Evolutionary conservation across 53 echinoderm and acorn worm species (phyloP).

Genomic region (Arbacia lixula): DNA sequence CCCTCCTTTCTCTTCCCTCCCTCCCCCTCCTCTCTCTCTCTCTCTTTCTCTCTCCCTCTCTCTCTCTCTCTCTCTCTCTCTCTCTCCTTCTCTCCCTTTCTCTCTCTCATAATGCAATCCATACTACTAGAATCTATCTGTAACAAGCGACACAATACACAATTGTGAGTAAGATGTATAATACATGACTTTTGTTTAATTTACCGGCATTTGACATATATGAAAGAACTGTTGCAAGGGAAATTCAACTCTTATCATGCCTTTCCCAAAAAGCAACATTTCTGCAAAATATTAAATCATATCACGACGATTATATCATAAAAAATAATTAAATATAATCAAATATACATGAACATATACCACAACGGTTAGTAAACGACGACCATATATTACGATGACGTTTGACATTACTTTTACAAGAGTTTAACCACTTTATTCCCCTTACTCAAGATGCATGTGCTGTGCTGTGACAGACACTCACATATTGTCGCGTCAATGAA

Average conservation of each 20-base stretch:
- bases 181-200: slow-evolving; percentile 25
- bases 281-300: background rate
- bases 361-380: background rate
- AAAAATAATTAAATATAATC: slow-evolving; percentile 33
- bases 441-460: too few species aligned
- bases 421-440: too few species aligned
- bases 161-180: background rate
- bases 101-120: background rate
- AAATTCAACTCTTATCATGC: too few species aligned
- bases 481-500: background rate
- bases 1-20: background rate
- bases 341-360: slow-evolving; percentile 15
- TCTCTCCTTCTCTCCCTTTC: background rate
- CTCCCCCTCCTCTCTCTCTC: background rate
- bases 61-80: background rate
- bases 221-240: slow-evolving; percentile 9
- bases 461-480: too few species aligned
- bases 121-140: too few species aligned
- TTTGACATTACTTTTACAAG: too few species aligned
- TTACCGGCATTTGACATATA: slow-evolving; percentile 19
- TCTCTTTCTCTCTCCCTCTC: background rate
- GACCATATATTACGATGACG: too few species aligned
- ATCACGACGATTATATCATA: slow-evolving; percentile 25
- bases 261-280: background rate
- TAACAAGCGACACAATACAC: background rate